Evolutionary conservation across 2,888 invertebrate genomes (phyloP).

Genomic region (Yponomeuta cagnagella): DNA sequence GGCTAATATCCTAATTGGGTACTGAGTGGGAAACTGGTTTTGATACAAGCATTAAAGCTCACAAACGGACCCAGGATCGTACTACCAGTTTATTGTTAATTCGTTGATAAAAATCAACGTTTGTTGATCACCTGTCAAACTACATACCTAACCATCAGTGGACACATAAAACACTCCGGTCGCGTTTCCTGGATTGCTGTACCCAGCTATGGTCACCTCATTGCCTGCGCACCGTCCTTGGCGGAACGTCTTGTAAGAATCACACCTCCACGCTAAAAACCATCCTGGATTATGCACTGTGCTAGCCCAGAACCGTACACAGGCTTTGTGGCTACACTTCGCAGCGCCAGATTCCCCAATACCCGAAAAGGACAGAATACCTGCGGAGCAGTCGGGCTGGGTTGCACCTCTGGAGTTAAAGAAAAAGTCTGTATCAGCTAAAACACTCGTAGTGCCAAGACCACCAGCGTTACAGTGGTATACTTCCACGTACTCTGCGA

Average conservation of each 20-base stretch:
- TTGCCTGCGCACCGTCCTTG: slow-evolving; percentile 41
- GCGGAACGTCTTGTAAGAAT: slow-evolving; percentile 47
- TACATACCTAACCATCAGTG: slow-evolving; percentile 38
- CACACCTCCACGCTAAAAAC: slow-evolving; percentile 53
- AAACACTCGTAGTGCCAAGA: slow-evolving; percentile 61
- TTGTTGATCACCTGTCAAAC: background rate
- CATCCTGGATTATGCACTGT: slow-evolving; percentile 45
- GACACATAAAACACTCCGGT: slow-evolving; percentile 60
- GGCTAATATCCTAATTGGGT: too few relatives aligned
- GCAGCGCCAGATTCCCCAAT: slow-evolving; percentile 55
- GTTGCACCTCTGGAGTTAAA: slow-evolving; percentile 74
- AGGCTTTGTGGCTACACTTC: slow-evolving; percentile 56
- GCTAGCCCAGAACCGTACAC: slow-evolving; percentile 51
- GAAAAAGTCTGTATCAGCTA: slow-evolving; percentile 76
- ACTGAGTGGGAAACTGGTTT: too few relatives aligned
- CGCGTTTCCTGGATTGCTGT: slow-evolving; percentile 56
- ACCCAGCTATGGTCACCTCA: slow-evolving; percentile 49
- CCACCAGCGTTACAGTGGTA: slow-evolving; percentile 77
- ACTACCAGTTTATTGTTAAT: too few relatives aligned
- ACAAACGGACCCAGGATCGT: too few relatives aligned
- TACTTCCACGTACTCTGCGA: slow-evolving; percentile 77
- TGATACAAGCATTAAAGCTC: too few relatives aligned
- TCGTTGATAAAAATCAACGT: too few relatives aligned
- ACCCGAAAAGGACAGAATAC: slow-evolving; percentile 40
- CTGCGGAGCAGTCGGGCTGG: slow-evolving; percentile 73